Conservation (phyloP, 1,140 invertebrate genomes). For the Microplitis mediator region DNA sequence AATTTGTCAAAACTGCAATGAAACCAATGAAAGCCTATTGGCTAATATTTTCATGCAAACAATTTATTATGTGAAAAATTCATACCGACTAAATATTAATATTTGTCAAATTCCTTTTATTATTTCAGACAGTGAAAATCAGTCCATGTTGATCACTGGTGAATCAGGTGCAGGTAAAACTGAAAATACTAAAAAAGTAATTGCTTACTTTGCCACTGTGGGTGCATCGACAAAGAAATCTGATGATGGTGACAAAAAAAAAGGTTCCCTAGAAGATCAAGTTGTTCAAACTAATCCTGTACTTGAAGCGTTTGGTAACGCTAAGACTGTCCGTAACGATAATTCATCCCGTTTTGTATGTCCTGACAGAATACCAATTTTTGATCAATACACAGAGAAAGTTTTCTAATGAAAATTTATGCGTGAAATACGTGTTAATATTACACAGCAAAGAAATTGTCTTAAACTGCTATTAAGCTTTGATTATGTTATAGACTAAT, state of each 20-base stretch:
- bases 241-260: slow-evolving; percentile 70
- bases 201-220: slow-evolving; percentile 96
- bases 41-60: background rate
- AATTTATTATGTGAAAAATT: background rate
- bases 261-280: slow-evolving; percentile 94
- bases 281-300: slow-evolving; percentile 99
- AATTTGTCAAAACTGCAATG: too few species aligned
- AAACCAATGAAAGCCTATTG: too few species aligned
- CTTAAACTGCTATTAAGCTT: too few species aligned
- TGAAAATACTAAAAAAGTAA: slow-evolving; percentile 99
- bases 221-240: slow-evolving; percentile 84
- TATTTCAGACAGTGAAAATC: slow-evolving; percentile 86
- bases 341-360: slow-evolving; percentile 99
- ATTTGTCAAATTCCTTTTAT: slow-evolving; percentile 32
- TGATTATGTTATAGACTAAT: too few species aligned
- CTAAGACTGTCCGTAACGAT: slow-evolving; percentile 99
- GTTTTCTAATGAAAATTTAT: background rate
- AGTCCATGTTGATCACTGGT: slow-evolving; percentile 99
- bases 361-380: slow-evolving; percentile 44
- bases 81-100: background rate
- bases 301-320: slow-evolving; percentile 99
- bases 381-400: background rate
- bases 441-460: too few species aligned
- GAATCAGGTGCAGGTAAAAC: slow-evolving; percentile 99
- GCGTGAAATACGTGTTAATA: too few species aligned